Conservation (phyloP, 2,888 invertebrate species). For the Nemotelus nigrinus region DNA sequence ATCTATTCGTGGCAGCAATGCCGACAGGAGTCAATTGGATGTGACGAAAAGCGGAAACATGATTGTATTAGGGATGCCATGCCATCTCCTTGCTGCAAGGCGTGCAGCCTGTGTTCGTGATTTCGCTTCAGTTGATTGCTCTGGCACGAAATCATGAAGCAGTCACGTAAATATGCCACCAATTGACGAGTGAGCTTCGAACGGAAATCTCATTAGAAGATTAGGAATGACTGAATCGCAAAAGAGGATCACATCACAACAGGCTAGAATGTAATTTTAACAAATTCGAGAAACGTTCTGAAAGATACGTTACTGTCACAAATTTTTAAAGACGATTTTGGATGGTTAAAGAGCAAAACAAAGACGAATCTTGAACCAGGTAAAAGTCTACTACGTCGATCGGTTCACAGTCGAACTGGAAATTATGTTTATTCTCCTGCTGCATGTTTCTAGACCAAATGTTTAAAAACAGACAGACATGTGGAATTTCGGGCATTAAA, state of each 20-base stretch:
- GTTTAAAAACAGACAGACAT: too few relatives aligned
- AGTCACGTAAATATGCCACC: slow-evolving; percentile 27
- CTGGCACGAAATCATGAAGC: slow-evolving; percentile 23
- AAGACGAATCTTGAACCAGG: too few relatives aligned
- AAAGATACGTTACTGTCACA: too few relatives aligned
- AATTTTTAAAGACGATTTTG: too few relatives aligned
- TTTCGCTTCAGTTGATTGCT: slow-evolving; percentile 31
- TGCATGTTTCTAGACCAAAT: too few relatives aligned
- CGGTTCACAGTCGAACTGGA: too few relatives aligned
- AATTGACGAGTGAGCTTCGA: slow-evolving; percentile 5
- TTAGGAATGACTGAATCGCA: slow-evolving; percentile 27
- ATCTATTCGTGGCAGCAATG: neutral
- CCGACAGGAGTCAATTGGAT: neutral
- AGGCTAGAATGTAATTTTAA: too few relatives aligned
- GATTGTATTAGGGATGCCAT: neutral
- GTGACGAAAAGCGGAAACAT: neutral
- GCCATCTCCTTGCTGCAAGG: neutral
- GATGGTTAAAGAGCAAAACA: too few relatives aligned
- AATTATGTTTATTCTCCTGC: too few relatives aligned
- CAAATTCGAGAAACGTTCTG: too few relatives aligned
- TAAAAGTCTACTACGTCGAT: too few relatives aligned
- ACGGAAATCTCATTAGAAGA: slow-evolving; percentile 30
- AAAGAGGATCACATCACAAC: slow-evolving; percentile 6
- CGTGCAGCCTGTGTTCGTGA: slow-evolving; percentile 20
- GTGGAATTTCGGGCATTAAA: too few relatives aligned